These are phyloP conservation scores for Gallinago stenura DNA, from an alignment of 2,797 vertebrate species.

Conservation along the genomic window DNA sequence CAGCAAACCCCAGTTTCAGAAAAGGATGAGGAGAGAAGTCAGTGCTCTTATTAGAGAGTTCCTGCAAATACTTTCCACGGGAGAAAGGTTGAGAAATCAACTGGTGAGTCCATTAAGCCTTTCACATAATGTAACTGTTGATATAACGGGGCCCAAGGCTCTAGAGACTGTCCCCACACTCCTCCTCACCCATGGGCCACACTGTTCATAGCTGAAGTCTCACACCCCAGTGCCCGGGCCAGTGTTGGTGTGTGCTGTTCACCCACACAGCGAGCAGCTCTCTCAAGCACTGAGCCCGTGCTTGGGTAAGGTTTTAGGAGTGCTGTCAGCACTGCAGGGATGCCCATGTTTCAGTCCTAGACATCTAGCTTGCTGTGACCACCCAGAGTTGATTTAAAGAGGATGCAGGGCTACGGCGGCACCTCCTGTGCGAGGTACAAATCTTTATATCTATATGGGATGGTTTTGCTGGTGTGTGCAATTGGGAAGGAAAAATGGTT, in stretches of 20 bases:
- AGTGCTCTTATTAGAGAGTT: not conserved
- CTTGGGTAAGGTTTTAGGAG: not conserved
- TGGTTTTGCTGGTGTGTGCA: not conserved
- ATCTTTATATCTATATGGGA: not conserved
- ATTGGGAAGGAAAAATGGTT: not conserved
- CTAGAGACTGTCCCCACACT: not conserved
- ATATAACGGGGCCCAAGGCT: not conserved
- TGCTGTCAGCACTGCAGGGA: not conserved
- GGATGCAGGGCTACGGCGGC: not conserved
- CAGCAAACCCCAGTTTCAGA: not conserved
- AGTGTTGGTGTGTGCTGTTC: fast-evolving
- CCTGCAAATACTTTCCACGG: not conserved
- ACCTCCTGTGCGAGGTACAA: not conserved
- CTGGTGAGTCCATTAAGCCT: not conserved
- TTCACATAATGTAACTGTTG: not conserved
- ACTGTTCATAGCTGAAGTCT: not conserved
- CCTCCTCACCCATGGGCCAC: not conserved
- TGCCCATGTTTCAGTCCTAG: not conserved
- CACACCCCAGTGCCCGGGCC: not conserved
- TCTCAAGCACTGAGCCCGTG: fast-evolving
- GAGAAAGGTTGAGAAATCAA: not conserved
- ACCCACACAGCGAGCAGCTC: not conserved
- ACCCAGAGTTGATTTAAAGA: not conserved
- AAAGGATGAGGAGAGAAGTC: not conserved
- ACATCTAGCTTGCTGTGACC: not conserved